Evolutionary conservation across 2,797 vertebrate species (phyloP).

Genomic region (Carapus acus): DNA sequence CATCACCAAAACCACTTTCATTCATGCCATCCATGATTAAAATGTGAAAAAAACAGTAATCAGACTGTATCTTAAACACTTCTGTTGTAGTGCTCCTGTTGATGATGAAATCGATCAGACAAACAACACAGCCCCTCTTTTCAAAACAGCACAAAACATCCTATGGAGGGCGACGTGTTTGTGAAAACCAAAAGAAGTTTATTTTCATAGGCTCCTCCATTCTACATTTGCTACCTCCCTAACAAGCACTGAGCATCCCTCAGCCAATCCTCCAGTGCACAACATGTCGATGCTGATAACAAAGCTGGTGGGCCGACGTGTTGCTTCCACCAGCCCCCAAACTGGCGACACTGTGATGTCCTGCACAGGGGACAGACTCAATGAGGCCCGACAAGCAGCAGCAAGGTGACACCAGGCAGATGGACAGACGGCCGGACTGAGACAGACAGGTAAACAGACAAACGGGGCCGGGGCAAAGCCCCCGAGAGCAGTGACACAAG

Average conservation of each 20-base stretch:
- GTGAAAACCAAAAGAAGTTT: conserved; percentile 25
- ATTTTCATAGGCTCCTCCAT: conserved; percentile 31
- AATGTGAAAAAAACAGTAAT: too few relatives aligned
- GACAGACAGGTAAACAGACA: conserved; percentile 54
- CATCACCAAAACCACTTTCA: too few relatives aligned
- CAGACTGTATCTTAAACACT: background rate
- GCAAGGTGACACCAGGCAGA: conserved; percentile 60
- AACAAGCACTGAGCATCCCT: conserved; percentile 38
- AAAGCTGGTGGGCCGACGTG: conserved; percentile 40
- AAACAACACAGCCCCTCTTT: conserved; percentile 22
- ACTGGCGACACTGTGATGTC: conserved; percentile 41
- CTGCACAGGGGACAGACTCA: conserved; percentile 26
- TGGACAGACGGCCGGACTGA: conserved; percentile 34
- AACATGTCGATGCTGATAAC: conserved; percentile 49
- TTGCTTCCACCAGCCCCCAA: conserved; percentile 30
- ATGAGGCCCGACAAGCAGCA: conserved; percentile 22
- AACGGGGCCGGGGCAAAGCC: conserved; percentile 57
- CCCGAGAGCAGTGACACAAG: conserved; percentile 60
- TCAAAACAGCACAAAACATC: background rate
- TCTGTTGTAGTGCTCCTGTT: background rate
- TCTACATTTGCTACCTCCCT: conserved; percentile 24
- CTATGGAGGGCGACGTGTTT: conserved; percentile 17
- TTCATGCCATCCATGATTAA: background rate
- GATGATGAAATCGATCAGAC: conserved; percentile 10
- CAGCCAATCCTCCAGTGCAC: conserved; percentile 21